Evolutionary conservation across 2,797 vertebrate species (phyloP).

Genomic region (Gymnoscopelus braueri): DNA sequence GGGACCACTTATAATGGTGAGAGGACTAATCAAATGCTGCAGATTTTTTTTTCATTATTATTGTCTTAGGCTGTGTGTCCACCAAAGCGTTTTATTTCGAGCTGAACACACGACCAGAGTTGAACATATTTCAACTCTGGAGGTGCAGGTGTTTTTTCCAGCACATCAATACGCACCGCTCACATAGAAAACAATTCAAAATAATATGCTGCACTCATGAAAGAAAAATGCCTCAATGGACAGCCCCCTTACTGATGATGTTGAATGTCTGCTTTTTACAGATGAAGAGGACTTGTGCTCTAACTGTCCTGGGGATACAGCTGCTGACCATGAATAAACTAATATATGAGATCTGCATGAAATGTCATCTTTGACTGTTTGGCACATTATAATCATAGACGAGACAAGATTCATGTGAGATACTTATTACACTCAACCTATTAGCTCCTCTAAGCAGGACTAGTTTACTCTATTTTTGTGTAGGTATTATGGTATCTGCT

Average conservation of each 20-base stretch:
- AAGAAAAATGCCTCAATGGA: too few relatives aligned
- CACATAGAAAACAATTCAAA: too few relatives aligned
- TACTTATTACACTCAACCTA: neutral
- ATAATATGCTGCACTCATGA: too few relatives aligned
- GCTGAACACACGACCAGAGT: too few relatives aligned
- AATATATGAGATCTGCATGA: neutral
- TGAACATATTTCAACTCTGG: too few relatives aligned
- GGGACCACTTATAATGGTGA: conserved; percentile 93
- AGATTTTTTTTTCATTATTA: neutral
- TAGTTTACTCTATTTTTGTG: neutral
- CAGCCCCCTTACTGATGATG: neutral
- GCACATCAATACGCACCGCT: too few relatives aligned
- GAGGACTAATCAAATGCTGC: conserved; percentile 65
- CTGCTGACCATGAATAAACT: conserved; percentile 89
- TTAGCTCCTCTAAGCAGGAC: neutral
- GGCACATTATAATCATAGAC: neutral
- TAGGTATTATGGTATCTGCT: neutral
- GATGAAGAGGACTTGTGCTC: conserved; percentile 89
- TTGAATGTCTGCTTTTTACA: conserved; percentile 58
- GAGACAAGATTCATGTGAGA: neutral
- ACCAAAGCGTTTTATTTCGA: too few relatives aligned
- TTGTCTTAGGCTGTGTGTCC: neutral
- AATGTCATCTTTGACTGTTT: neutral
- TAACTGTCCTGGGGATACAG: conserved; percentile 92
- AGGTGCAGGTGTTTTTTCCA: too few relatives aligned